Conservation (phyloP, 2,888 invertebrate genomes). For the Scelioninae gen. 1 region DNA sequence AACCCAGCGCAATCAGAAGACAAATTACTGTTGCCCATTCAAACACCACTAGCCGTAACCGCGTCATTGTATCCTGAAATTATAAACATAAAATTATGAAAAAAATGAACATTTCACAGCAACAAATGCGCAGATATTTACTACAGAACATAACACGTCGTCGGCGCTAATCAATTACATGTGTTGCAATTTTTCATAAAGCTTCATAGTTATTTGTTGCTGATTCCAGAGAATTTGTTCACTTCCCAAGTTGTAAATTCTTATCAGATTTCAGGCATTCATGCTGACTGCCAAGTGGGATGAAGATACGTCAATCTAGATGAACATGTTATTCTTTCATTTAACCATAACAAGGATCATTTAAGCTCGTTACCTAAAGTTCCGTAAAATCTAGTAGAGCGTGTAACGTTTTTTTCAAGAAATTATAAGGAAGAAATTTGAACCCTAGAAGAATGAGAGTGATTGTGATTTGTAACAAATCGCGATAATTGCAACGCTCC, state of each 20-base stretch:
- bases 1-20: slow-evolving; percentile 52
- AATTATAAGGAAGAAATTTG: slow-evolving; percentile 1
- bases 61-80: slow-evolving; percentile 77
- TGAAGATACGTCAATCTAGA: slow-evolving; percentile 15
- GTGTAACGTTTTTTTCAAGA: slow-evolving; percentile 4
- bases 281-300: slow-evolving; percentile 26
- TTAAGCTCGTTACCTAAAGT: slow-evolving; percentile 68
- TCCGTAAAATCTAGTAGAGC: slow-evolving; percentile 27
- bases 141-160: slow-evolving; percentile 25
- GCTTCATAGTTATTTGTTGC: too few species aligned
- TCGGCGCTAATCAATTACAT: slow-evolving; percentile 15
- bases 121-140: slow-evolving; percentile 40
- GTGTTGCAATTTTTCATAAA: slow-evolving; percentile 41
- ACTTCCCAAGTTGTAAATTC: too few species aligned
- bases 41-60: slow-evolving; percentile 72
- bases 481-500: slow-evolving; percentile 69
- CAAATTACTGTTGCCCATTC: slow-evolving; percentile 86
- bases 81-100: slow-evolving; percentile 31
- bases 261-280: too few species aligned
- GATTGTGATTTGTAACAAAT: slow-evolving; percentile 33
- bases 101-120: slow-evolving; percentile 40
- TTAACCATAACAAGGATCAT: slow-evolving; percentile 57
- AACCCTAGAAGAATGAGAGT: too few species aligned
- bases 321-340: slow-evolving; percentile 44
- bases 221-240: too few species aligned